Conservation (phyloP, 2,113 vertebrate species). For the Anhinga rufa region DNA sequence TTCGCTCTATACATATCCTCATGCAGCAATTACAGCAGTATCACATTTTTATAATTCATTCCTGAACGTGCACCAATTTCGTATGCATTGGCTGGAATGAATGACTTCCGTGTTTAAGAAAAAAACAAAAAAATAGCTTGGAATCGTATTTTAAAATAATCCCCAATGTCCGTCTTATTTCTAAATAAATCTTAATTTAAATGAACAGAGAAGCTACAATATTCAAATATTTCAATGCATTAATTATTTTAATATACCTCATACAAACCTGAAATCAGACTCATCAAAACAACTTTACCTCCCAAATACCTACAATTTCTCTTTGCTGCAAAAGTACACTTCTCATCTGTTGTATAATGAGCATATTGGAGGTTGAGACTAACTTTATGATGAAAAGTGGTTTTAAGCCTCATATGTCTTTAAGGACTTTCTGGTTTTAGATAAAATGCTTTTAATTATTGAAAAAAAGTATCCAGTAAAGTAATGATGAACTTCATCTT, state of each 20-base stretch:
- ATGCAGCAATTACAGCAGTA: not conserved
- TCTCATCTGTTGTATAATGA: not conserved
- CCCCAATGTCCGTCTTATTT: not conserved
- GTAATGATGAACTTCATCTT: not conserved
- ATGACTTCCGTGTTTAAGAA: not conserved
- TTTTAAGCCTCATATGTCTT: not conserved
- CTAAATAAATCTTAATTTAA: not conserved
- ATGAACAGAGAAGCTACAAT: not conserved
- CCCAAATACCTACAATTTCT: not conserved
- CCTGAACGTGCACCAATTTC: not conserved
- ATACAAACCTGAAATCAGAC: not conserved
- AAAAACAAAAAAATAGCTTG: not conserved
- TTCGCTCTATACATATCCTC: not conserved
- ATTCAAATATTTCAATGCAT: not conserved
- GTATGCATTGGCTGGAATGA: not conserved
- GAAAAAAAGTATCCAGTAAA: not conserved
- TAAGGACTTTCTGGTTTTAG: not conserved
- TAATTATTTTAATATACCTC: not conserved
- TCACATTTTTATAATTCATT: not conserved
- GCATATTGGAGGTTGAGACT: not conserved
- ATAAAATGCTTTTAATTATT: not conserved
- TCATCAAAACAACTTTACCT: not conserved
- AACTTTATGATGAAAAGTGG: not conserved
- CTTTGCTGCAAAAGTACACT: not conserved
- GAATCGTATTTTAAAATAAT: not conserved